These are phyloP conservation scores for Cantharis lateralis DNA, from an alignment of 2,888 invertebrate species.

Conservation along the genomic window DNA sequence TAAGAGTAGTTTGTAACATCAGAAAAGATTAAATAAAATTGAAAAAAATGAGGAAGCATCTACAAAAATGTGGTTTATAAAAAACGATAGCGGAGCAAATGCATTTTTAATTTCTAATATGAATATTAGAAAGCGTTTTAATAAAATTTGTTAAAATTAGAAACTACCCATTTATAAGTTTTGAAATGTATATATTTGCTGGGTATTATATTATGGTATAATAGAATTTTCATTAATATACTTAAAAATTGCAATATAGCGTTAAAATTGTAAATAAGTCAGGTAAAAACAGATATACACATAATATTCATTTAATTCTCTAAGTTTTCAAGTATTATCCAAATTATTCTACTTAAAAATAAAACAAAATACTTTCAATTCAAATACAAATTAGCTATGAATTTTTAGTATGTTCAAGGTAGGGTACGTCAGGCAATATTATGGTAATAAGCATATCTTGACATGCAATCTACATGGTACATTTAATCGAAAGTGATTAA, in stretches of 20 bases:
- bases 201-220: background rate
- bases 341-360: background rate
- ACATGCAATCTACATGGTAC: slow-evolving; percentile 36
- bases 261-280: background rate
- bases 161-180: background rate
- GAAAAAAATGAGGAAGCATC: background rate
- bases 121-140: background rate
- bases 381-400: slow-evolving; percentile 1
- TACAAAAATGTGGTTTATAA: background rate
- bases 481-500: slow-evolving; percentile 24
- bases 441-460: slow-evolving; percentile 35
- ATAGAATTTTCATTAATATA: background rate
- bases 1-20: no score
- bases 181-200: background rate
- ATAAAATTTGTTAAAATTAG: background rate
- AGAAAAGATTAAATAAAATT: background rate
- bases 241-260: background rate
- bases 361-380: background rate
- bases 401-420: slow-evolving; percentile 2
- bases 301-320: background rate
- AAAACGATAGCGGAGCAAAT: background rate
- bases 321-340: background rate
- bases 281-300: background rate
- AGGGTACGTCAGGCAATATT: slow-evolving; percentile 21
- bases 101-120: background rate